Conservation (phyloP, 2,888 invertebrate genomes). For the Acronicta aceris region DNA sequence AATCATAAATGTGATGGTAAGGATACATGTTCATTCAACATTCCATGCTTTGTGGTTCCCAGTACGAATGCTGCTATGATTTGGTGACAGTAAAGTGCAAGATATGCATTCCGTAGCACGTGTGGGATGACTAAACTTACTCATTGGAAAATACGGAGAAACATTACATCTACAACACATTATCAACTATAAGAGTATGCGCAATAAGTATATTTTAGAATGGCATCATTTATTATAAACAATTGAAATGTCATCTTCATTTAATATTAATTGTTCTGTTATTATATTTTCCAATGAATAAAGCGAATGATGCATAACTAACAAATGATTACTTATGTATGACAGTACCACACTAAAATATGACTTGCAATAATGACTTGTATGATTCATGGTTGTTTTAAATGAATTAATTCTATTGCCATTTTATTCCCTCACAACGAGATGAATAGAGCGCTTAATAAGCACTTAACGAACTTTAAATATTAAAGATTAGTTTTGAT, state of each 20-base stretch:
- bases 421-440: constrained; percentile 7
- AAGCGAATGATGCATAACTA: constrained; percentile 67
- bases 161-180: too few relatives aligned
- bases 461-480: background rate
- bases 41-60: constrained; percentile 79
- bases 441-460: constrained; percentile 17
- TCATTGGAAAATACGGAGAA: constrained; percentile 65
- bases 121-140: constrained; percentile 63
- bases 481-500: background rate
- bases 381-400: constrained; percentile 35
- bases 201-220: too few relatives aligned
- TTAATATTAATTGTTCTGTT: too few relatives aligned
- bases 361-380: constrained; percentile 49
- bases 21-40: constrained; percentile 73
- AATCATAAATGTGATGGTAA: constrained; percentile 33
- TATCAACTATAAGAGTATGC: too few relatives aligned
- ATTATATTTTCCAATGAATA: constrained; percentile 68
- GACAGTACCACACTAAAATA: constrained; percentile 63
- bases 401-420: constrained; percentile 12
- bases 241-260: too few relatives aligned
- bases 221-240: too few relatives aligned
- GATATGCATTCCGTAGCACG: constrained; percentile 70
- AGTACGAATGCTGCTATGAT: constrained; percentile 72
- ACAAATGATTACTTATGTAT: constrained; percentile 66
- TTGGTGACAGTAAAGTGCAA: constrained; percentile 77